phyloP scores from a whole-genome alignment of 2,113 vertebrate species.

The Sander vitreus region DNA sequence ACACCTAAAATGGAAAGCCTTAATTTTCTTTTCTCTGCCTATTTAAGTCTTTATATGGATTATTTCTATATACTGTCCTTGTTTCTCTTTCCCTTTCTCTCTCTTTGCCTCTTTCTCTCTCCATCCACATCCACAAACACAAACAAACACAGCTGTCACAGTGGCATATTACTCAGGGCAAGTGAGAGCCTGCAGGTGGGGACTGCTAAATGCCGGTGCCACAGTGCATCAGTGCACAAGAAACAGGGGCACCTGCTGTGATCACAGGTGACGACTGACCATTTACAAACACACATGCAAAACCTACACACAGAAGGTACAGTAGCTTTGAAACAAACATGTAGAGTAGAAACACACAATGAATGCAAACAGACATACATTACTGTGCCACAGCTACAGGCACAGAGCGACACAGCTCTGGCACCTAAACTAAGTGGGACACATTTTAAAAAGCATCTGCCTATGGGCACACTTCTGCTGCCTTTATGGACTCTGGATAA shows the following conservation, averaged over 20 bases:
- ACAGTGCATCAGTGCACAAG: conserved; percentile 74
- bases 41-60: conserved; percentile 19
- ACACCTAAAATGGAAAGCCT: conserved; percentile 13
- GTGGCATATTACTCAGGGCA: conserved; percentile 76
- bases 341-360: background rate
- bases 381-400: conserved; percentile 42
- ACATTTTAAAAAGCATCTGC: conserved; percentile 48
- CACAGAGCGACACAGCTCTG: conserved; percentile 20
- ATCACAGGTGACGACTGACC: conserved; percentile 76
- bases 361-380: conserved; percentile 40
- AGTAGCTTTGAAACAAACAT: background rate
- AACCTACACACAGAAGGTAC: conserved; percentile 1
- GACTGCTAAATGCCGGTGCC: conserved; percentile 81
- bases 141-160: conserved; percentile 80
- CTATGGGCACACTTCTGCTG: conserved; percentile 31
- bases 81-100: conserved; percentile 20
- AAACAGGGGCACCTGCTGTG: conserved; percentile 76
- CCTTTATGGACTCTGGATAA: conserved; percentile 28
- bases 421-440: conserved; percentile 37
- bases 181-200: conserved; percentile 78
- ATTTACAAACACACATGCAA: conserved; percentile 43
- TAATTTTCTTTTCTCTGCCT: conserved; percentile 25
- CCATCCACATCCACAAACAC: conserved; percentile 56
- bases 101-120: conserved; percentile 19
- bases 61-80: conserved; percentile 26